phyloP scores from a whole-genome alignment of 2,888 invertebrate species.

The Sinotaia quadrata region DNA sequence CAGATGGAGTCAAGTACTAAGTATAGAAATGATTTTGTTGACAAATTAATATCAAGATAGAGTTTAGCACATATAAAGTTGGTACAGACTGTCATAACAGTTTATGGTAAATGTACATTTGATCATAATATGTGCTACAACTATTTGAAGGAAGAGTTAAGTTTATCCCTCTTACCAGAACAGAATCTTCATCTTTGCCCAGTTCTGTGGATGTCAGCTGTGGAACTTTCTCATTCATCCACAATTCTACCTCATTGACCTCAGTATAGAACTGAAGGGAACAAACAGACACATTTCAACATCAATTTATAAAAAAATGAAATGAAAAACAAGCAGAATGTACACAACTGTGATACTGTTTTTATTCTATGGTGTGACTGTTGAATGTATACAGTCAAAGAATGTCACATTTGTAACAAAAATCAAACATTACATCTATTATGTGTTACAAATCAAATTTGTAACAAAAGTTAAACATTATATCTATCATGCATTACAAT shows the following conservation, averaged over 20 bases:
- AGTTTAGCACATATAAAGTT: no score
- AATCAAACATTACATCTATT: no score
- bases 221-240: constrained; percentile 89
- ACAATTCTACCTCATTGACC: constrained; percentile 90
- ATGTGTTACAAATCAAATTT: no score
- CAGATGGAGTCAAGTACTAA: no score
- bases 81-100: no score
- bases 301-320: not conserved
- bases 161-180: constrained; percentile 74
- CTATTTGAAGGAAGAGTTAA: not conserved
- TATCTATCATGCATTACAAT: no score
- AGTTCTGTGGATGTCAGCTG: constrained; percentile 79
- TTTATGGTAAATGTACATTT: no score
- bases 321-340: not conserved
- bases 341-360: not conserved
- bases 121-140: not conserved
- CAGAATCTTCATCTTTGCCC: constrained; percentile 94
- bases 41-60: no score
- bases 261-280: constrained; percentile 86
- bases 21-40: no score
- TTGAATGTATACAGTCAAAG: not conserved
- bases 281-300: not conserved
- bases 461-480: no score
- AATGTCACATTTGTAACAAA: no score
- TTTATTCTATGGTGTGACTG: not conserved